phyloP scores from a whole-genome alignment of 1,140 invertebrate genomes.

The Drosophila albomicans region DNA sequence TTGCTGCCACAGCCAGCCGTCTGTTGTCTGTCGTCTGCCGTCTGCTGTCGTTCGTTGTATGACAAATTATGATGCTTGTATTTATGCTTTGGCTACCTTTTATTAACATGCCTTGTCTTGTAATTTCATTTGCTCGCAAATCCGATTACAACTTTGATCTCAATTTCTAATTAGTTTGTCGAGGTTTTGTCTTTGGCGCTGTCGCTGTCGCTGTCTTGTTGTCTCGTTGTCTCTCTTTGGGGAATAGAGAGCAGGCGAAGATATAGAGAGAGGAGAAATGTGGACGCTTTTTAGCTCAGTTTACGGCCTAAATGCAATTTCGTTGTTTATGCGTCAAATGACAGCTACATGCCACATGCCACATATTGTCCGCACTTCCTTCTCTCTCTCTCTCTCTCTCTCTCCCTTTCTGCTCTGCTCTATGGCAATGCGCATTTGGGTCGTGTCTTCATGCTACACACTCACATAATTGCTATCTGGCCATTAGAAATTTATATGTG shows the following conservation, averaged over 20 bases:
- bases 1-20: neutral
- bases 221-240: no score
- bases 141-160: constrained; percentile 28
- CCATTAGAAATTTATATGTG: constrained; percentile 24
- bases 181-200: neutral
- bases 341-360: constrained; percentile 35
- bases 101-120: constrained; percentile 10
- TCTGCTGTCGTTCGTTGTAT: constrained; percentile 5
- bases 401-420: neutral
- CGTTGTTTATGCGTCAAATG: constrained; percentile 44
- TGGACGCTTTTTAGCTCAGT: neutral
- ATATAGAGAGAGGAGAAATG: neutral
- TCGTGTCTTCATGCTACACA: neutral
- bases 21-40: neutral
- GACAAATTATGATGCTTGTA: constrained; percentile 37
- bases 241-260: neutral
- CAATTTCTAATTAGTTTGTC: constrained; percentile 37
- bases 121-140: constrained; percentile 25
- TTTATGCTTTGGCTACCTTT: constrained; percentile 19
- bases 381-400: neutral
- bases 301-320: constrained; percentile 41
- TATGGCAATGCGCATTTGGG: neutral
- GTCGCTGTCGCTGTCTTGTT: no score
- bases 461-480: constrained; percentile 24
- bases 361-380: neutral